Conservation (phyloP, 2,888 invertebrate species). For the Timema podura region DNA sequence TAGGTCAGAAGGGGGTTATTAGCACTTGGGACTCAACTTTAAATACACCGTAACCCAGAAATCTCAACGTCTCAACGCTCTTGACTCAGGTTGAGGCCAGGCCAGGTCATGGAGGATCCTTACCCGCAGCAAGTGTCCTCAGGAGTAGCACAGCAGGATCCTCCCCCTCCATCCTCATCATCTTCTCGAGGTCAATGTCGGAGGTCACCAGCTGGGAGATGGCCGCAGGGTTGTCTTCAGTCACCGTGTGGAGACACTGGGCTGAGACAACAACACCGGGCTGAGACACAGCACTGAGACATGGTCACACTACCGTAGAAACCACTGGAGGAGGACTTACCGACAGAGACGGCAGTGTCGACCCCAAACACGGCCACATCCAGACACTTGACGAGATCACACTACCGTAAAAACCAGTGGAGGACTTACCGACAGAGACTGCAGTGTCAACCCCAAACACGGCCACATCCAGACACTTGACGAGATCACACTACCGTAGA, state of each 20-base stretch:
- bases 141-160: constrained; percentile 41
- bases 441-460: constrained; percentile 52
- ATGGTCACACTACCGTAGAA: too few relatives aligned
- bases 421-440: constrained; percentile 40
- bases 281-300: neutral
- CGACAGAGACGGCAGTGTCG: constrained; percentile 44
- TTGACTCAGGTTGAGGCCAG: too few relatives aligned
- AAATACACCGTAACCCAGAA: too few relatives aligned
- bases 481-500: too few relatives aligned
- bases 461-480: constrained; percentile 55
- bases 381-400: too few relatives aligned
- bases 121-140: constrained; percentile 55
- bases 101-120: constrained; percentile 19
- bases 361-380: constrained; percentile 54
- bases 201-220: constrained; percentile 52
- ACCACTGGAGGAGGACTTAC: constrained; percentile 34
- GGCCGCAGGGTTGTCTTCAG: constrained; percentile 63
- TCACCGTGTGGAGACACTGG: constrained; percentile 65
- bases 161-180: constrained; percentile 40
- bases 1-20: too few relatives aligned
- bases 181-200: constrained; percentile 37
- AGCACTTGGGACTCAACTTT: too few relatives aligned
- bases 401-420: too few relatives aligned
- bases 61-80: too few relatives aligned
- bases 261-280: constrained; percentile 44